These are phyloP conservation scores for Ditula angustiorana DNA, from an alignment of 2,888 invertebrate genomes.

Conservation along the genomic window DNA sequence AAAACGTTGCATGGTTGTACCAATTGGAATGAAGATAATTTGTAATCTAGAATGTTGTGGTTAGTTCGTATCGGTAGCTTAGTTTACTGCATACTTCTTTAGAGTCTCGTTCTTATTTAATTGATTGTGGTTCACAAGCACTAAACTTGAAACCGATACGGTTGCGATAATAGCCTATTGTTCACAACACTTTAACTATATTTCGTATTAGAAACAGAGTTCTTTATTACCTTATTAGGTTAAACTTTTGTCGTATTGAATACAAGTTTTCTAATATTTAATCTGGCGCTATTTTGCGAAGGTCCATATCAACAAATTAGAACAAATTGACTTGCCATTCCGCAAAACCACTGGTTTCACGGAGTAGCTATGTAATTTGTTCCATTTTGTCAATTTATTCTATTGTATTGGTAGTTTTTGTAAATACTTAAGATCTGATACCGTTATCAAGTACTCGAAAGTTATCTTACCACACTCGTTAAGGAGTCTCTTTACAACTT, in stretches of 20 bases:
- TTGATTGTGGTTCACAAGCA: not conserved
- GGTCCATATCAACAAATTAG: no score
- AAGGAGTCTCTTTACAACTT: constrained; percentile 8
- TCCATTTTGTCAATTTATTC: no score
- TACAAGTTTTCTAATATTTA: no score
- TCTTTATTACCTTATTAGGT: not conserved
- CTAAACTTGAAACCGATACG: not conserved
- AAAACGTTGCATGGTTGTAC: constrained; percentile 1
- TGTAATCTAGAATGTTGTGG: not conserved
- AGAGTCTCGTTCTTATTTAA: not conserved
- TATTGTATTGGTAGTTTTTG: no score
- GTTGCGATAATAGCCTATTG: not conserved
- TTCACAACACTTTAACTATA: not conserved
- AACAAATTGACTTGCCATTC: no score
- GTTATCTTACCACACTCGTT: not conserved
- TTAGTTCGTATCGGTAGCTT: not conserved
- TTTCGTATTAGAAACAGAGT: not conserved
- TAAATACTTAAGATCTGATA: no score
- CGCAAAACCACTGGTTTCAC: no score
- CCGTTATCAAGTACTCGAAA: constrained; percentile 6
- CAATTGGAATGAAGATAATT: not conserved
- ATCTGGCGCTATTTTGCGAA: no score
- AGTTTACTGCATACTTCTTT: not conserved
- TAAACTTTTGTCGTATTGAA: no score
- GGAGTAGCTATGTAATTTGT: no score